A percentile compares a stretch with the other conserved stretches of the same genome.
These are phyloP conservation scores for Lutjanus campechanus DNA, from an alignment of 2,797 vertebrate genomes.

Conservation along the genomic window DNA sequence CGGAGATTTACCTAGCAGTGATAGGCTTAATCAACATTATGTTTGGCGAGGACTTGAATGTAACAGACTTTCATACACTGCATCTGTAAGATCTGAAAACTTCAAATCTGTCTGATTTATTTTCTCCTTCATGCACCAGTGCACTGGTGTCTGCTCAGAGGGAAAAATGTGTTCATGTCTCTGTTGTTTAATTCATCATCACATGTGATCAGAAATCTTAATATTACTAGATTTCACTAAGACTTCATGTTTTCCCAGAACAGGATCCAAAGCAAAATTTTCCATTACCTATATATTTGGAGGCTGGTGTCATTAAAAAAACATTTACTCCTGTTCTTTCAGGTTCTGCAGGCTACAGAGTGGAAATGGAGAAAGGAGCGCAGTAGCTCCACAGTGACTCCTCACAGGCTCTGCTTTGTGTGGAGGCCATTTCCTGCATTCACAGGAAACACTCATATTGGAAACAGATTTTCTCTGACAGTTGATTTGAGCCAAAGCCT, in stretches of 20 bases:
- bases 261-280: background rate
- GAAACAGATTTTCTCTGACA: conserved; percentile 89
- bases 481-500: conserved; percentile 76
- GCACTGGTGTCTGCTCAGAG: background rate
- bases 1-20: too few relatives aligned
- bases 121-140: background rate
- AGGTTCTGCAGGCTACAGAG: conserved; percentile 30
- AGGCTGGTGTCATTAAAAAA: background rate
- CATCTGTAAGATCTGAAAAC: background rate
- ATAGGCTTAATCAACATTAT: too few relatives aligned
- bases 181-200: conserved; percentile 1
- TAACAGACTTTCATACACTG: too few relatives aligned
- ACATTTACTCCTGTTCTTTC: background rate
- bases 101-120: background rate
- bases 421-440: conserved; percentile 85
- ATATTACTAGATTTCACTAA: background rate
- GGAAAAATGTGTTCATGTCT: background rate
- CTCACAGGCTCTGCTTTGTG: conserved; percentile 85
- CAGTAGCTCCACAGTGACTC: conserved; percentile 48
- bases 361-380: conserved; percentile 57
- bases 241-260: background rate
- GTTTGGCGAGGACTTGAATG: too few relatives aligned
- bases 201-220: background rate
- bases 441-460: conserved; percentile 90
- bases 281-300: conserved; percentile 21